Conservation (phyloP, 2,888 invertebrate species). For the Marronus borbonicus region DNA sequence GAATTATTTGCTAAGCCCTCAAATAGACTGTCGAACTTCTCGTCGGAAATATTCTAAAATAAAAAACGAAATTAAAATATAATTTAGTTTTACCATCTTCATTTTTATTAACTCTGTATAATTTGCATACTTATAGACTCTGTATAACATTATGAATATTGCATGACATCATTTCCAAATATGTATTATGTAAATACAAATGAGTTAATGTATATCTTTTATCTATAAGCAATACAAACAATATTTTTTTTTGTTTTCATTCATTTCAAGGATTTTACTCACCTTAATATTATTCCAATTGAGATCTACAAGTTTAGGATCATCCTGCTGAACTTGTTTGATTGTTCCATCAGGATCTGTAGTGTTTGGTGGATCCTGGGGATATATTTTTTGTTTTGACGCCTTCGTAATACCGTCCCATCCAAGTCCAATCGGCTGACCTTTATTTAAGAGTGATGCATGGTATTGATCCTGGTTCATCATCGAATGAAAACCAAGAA, state of each 20-base stretch:
- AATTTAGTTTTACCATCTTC: too few relatives aligned
- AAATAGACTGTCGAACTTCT: constrained; percentile 92
- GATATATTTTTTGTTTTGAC: constrained; percentile 90
- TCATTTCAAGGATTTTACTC: constrained; percentile 54
- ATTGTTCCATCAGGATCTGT: constrained; percentile 97
- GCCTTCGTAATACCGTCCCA: constrained; percentile 98
- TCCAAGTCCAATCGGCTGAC: constrained; percentile 90
- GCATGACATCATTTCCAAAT: too few relatives aligned
- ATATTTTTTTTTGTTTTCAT: neutral
- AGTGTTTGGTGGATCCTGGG: constrained; percentile 96
- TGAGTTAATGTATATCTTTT: neutral
- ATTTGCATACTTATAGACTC: too few relatives aligned
- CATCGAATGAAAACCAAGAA: constrained; percentile 99
- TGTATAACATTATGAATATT: too few relatives aligned
- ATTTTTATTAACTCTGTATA: neutral
- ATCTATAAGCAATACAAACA: constrained; percentile 11
- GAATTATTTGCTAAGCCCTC: constrained; percentile 92
- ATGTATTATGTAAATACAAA: too few relatives aligned
- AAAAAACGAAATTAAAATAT: neutral
- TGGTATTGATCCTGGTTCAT: constrained; percentile 99
- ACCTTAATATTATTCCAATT: constrained; percentile 99
- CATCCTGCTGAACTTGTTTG: constrained; percentile 91
- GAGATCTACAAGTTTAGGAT: constrained; percentile 88
- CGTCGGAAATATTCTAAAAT: constrained; percentile 94
- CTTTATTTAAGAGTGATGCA: constrained; percentile 94